phyloP scores from a whole-genome alignment of 2,888 invertebrate species.

The Falcaria lacertinaria region DNA sequence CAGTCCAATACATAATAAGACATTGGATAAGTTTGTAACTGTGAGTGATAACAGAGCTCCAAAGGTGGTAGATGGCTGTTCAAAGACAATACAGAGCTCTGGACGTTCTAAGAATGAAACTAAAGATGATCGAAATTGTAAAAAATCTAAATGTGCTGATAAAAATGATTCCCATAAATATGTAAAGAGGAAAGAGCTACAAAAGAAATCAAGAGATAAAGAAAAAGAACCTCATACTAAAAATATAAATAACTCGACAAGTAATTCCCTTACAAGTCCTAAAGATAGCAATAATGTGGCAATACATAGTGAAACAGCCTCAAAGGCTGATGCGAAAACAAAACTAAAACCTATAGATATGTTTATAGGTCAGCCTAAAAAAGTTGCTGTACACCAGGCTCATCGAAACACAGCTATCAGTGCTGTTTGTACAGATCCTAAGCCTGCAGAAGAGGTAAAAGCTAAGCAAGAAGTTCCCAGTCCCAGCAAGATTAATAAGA shows the following conservation, averaged over 20 bases:
- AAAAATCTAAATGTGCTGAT: constrained; percentile 34
- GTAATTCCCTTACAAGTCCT: constrained; percentile 50
- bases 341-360: constrained; percentile 64
- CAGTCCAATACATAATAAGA: constrained; percentile 28
- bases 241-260: constrained; percentile 39
- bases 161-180: constrained; percentile 61
- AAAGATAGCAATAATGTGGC: constrained; percentile 36
- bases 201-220: constrained; percentile 37
- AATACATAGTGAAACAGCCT: constrained; percentile 25
- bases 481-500: constrained; percentile 29
- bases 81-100: constrained; percentile 43
- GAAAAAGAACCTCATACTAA: constrained; percentile 36
- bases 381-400: constrained; percentile 42
- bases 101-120: constrained; percentile 33
- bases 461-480: constrained; percentile 24
- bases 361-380: constrained; percentile 57
- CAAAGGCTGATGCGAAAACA: constrained; percentile 47
- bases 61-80: constrained; percentile 40
- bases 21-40: constrained; percentile 36
- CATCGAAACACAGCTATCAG: constrained; percentile 52
- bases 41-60: constrained; percentile 29
- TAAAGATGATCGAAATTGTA: constrained; percentile 35
- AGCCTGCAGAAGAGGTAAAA: constrained; percentile 30
- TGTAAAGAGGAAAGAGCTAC: constrained; percentile 60
- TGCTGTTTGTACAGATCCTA: constrained; percentile 21